These are phyloP conservation scores for sheep (Ovis aries) DNA, from an alignment of 2,113 vertebrate genomes.

Conservation along the genomic window ARS-UI_Ramb_v3.0 NC_056054.1:262442501-262443000, in stretches of 20 bases:
- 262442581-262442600: too few relatives aligned
- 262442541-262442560: too few relatives aligned
- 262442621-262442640: background rate
- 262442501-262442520: too few relatives aligned
- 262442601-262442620: background rate
- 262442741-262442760: background rate
- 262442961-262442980: background rate
- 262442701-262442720: background rate
- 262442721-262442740: background rate
- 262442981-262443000: background rate
- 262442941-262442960: background rate
- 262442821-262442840: background rate
- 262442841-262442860: background rate
- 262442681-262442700: background rate
- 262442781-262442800: background rate
- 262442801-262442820: background rate
- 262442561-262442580: too few relatives aligned
- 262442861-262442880: background rate
- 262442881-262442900: background rate
- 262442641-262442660: background rate
- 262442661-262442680: background rate
- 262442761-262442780: background rate
- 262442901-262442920: background rate
- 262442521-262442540: too few relatives aligned
- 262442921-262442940: background rate